A percentile compares a stretch with the other conserved stretches of the same genome.
Conservation (phyloP, 2,113 vertebrate species). For the Nettapus auritus region DNA sequence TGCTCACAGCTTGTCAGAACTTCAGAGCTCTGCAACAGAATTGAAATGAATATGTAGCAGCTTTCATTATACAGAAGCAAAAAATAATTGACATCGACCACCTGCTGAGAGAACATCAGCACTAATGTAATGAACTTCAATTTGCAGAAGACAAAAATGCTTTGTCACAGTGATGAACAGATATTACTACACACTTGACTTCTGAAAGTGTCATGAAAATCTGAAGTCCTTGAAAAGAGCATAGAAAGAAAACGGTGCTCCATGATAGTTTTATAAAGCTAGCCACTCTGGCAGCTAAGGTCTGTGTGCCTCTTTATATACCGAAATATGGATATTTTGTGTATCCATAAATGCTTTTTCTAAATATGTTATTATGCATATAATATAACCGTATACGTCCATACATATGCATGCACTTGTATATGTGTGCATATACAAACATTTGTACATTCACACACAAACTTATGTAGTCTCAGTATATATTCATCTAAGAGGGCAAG, state of each 20-base stretch:
- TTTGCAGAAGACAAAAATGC: slow-evolving; percentile 37
- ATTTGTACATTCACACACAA: background rate
- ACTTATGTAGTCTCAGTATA: background rate
- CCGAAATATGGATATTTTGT: background rate
- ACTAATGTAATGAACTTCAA: slow-evolving; percentile 55
- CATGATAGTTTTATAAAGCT: background rate
- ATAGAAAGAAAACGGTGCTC: background rate
- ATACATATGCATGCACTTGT: background rate
- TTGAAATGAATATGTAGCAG: slow-evolving; percentile 68
- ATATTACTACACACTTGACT: background rate
- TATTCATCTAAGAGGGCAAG: background rate
- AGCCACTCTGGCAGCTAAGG: background rate
- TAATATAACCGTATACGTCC: background rate
- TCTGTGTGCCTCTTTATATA: background rate
- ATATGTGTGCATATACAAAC: background rate
- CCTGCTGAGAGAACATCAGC: slow-evolving; percentile 61
- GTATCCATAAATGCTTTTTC: background rate
- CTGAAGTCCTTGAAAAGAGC: background rate
- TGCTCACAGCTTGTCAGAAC: slow-evolving; percentile 67
- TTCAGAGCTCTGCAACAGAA: slow-evolving; percentile 69
- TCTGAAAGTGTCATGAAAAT: background rate
- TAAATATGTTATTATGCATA: background rate
- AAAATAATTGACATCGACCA: slow-evolving; percentile 68
- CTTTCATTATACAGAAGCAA: slow-evolving; percentile 61
- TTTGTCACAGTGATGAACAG: slow-evolving; percentile 29